phyloP scores from a whole-genome alignment of 2,888 invertebrate genomes.

The Pollenia griseotomentosa region DNA sequence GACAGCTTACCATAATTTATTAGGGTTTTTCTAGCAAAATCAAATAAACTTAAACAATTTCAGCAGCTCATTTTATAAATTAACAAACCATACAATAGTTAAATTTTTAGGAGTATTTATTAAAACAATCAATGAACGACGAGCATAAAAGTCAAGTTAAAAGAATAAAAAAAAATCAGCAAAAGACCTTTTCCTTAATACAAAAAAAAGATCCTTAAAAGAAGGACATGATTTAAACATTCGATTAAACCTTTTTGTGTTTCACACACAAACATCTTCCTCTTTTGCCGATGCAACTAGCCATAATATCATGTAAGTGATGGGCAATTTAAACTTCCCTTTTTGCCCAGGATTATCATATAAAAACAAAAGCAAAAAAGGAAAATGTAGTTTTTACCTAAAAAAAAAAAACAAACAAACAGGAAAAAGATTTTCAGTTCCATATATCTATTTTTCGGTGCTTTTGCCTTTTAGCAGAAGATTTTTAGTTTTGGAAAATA shows the following conservation, averaged over 20 bases:
- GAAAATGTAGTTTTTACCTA: conserved; percentile 34
- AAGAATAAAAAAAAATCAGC: not conserved
- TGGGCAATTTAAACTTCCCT: conserved; percentile 7
- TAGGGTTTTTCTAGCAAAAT: not conserved
- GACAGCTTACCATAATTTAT: not conserved
- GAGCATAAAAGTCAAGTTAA: conserved; percentile 11
- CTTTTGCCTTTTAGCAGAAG: conserved; percentile 25
- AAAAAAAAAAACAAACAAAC: conserved; percentile 8
- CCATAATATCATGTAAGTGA: conserved; percentile 19
- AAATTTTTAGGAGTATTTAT: conserved; percentile 27
- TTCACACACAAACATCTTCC: not conserved
- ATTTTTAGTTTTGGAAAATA: conserved; percentile 24
- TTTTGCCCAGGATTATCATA: conserved; percentile 6
- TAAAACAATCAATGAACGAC: conserved; percentile 24
- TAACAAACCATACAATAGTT: not conserved
- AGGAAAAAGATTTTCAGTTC: not conserved
- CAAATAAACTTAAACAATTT: conserved; percentile 6
- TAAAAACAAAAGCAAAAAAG: not conserved
- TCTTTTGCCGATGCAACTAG: not conserved
- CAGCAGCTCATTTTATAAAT: conserved; percentile 16
- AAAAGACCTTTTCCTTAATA: not conserved
- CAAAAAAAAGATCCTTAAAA: conserved; percentile 19
- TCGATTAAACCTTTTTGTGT: conserved; percentile 19
- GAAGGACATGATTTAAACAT: conserved; percentile 34
- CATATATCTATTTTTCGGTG: not conserved